Percentiles rank a stretch among this genome's conserved stretches.
phyloP scores from a whole-genome alignment of 2,888 invertebrate genomes.

The Meiosimyza decipiens region DNA sequence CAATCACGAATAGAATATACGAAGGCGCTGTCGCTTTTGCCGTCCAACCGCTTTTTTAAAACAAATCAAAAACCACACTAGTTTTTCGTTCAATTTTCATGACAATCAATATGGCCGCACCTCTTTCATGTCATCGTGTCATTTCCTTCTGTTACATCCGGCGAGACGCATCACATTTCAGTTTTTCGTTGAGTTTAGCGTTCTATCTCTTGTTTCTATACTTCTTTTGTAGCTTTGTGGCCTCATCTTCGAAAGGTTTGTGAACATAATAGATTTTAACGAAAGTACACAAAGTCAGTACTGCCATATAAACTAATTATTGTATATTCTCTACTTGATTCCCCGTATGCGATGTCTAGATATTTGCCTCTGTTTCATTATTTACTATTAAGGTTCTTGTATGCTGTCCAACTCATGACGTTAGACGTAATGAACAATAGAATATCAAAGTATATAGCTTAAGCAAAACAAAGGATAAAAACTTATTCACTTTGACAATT shows the following conservation, averaged over 20 bases:
- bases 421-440: too few relatives aligned
- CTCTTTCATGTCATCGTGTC: constrained; percentile 54
- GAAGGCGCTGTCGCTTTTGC: constrained; percentile 40
- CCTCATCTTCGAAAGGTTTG: not conserved
- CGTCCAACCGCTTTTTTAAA: constrained; percentile 44
- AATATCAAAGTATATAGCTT: too few relatives aligned
- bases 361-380: too few relatives aligned
- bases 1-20: constrained; percentile 35
- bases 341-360: too few relatives aligned
- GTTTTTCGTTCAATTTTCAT: constrained; percentile 36
- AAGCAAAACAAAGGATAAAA: too few relatives aligned
- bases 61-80: constrained; percentile 14
- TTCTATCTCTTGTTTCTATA: not conserved
- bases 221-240: constrained; percentile 4
- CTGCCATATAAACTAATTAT: too few relatives aligned
- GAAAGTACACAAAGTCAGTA: too few relatives aligned
- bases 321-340: too few relatives aligned
- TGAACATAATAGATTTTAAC: too few relatives aligned
- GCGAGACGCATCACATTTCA: not conserved
- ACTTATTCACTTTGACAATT: too few relatives aligned
- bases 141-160: not conserved
- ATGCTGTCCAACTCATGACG: too few relatives aligned
- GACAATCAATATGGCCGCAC: constrained; percentile 85
- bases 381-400: too few relatives aligned
- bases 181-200: not conserved